phyloP scores from a whole-genome alignment of 2,797 vertebrate species.

The Hypotaenidia philippensis region DNA sequence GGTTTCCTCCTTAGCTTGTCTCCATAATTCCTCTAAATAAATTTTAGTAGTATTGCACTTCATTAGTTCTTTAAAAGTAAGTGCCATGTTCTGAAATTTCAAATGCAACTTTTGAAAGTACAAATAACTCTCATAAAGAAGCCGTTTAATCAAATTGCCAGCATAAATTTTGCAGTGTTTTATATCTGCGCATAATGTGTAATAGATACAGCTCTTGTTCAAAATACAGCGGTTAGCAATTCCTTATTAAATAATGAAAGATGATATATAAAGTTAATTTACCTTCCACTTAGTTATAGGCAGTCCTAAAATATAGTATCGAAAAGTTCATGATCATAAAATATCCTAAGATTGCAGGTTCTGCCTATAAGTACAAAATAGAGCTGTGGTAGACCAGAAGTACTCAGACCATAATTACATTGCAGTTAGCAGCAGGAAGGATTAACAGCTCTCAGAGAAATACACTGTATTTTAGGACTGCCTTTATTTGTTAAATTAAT shows the following conservation, averaged over 20 bases:
- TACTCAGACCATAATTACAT: constrained; percentile 9
- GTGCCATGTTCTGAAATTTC: background rate
- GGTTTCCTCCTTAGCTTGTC: background rate
- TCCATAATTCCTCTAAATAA: constrained; percentile 8
- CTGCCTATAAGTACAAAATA: background rate
- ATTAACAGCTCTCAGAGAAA: background rate
- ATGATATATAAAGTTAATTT: background rate
- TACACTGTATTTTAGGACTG: constrained; percentile 9
- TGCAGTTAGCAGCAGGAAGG: constrained; percentile 36
- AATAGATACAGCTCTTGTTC: background rate
- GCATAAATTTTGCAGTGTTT: background rate
- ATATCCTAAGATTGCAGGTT: background rate
- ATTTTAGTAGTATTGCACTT: background rate
- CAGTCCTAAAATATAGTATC: background rate
- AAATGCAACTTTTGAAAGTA: background rate
- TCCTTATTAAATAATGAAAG: background rate
- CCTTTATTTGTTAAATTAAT: constrained; percentile 48
- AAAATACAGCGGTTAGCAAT: constrained; percentile 1
- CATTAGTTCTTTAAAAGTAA: constrained; percentile 3
- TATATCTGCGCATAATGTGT: background rate
- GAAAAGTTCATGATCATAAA: constrained; percentile 2
- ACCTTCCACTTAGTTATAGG: background rate
- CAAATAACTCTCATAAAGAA: background rate
- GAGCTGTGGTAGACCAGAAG: constrained; percentile 5
- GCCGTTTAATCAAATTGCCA: background rate